phyloP scores from a whole-genome alignment of 2,888 invertebrate species.

The Thereva unica region DNA sequence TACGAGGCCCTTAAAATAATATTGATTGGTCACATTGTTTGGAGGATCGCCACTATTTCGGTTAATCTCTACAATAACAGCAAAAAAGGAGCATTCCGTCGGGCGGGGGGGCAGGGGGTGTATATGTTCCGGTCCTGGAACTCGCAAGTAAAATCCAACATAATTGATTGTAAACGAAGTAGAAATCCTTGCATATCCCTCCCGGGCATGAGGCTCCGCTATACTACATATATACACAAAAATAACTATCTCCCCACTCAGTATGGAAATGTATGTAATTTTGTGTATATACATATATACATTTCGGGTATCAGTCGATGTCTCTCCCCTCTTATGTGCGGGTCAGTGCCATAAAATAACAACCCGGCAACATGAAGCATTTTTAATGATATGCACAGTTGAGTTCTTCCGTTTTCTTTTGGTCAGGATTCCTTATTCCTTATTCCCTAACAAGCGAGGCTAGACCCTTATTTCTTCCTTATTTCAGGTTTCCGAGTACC shows the following conservation, averaged over 20 bases:
- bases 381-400: conserved; percentile 42
- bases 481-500: conserved; percentile 32
- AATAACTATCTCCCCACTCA: too few species aligned
- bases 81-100: too few species aligned
- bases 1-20: conserved; percentile 1
- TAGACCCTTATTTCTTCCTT: conserved; percentile 38
- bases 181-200: conserved; percentile 43
- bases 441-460: conserved; percentile 34
- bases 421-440: conserved; percentile 23
- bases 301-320: conserved; percentile 37
- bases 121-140: conserved; percentile 41
- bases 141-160: conserved; percentile 43
- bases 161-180: conserved; percentile 46
- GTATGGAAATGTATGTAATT: too few species aligned
- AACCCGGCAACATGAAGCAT: conserved; percentile 42
- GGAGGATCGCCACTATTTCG: too few species aligned
- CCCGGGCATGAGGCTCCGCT: conserved; percentile 40
- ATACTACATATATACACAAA: conserved; percentile 34
- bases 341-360: conserved; percentile 43
- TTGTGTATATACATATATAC: conserved; percentile 3
- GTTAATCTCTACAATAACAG: too few species aligned
- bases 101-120: conserved; percentile 6
- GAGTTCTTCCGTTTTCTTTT: conserved; percentile 40
- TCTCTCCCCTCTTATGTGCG: conserved; percentile 41
- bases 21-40: background rate